Evolutionary conservation across 2,113 vertebrate species (phyloP).

Genomic region (Poeciliopsis retropinna): DNA sequence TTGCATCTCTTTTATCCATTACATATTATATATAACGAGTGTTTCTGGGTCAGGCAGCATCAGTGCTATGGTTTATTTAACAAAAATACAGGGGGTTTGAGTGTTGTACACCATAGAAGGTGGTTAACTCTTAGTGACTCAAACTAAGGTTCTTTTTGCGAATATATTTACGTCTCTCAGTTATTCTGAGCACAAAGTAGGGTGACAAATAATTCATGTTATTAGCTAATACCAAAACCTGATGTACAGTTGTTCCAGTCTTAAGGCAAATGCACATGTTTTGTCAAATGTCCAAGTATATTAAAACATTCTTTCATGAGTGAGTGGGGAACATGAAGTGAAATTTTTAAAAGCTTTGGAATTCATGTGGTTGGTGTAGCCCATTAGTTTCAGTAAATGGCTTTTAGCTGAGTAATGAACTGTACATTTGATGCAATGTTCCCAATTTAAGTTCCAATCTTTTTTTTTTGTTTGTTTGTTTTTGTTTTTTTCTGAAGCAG

Average conservation of each 20-base stretch:
- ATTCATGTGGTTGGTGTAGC: slow-evolving; percentile 5
- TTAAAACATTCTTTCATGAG: slow-evolving; percentile 2
- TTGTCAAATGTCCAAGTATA: neutral
- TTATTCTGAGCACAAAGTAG: neutral
- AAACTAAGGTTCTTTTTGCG: neutral
- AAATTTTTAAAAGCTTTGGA: slow-evolving; percentile 24
- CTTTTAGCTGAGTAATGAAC: slow-evolving; percentile 31
- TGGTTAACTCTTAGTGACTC: neutral
- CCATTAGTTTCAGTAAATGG: slow-evolving; percentile 33
- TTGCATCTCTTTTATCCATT: slow-evolving; percentile 12
- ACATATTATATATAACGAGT: slow-evolving; percentile 10
- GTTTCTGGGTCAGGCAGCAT: slow-evolving; percentile 28
- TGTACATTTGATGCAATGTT: slow-evolving; percentile 57
- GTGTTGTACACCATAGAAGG: neutral
- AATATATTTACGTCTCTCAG: neutral
- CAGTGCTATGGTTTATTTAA: neutral
- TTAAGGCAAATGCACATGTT: slow-evolving; percentile 7
- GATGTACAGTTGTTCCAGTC: neutral
- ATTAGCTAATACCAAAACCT: slow-evolving; percentile 2
- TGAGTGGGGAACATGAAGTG: slow-evolving; percentile 12
- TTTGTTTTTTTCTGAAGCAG: neutral
- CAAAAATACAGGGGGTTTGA: neutral
- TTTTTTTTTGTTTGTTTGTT: too few species aligned
- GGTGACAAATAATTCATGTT: neutral
- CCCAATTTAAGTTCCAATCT: slow-evolving; percentile 38